Evolutionary conservation across 2,888 invertebrate genomes (phyloP).

Genomic region (Cheilosia scutellata): DNA sequence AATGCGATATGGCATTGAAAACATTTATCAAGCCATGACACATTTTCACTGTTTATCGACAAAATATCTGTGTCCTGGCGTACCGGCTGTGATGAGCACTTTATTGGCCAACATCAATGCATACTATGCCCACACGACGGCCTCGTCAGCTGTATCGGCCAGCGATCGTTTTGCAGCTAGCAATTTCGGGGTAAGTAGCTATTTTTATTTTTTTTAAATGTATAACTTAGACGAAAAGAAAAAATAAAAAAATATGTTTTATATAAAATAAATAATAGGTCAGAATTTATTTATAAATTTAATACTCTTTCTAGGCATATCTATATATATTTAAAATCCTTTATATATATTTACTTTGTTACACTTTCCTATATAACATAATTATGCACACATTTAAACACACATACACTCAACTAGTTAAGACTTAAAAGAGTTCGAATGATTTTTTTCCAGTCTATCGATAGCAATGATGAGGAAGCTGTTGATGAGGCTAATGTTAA

Average conservation of each 20-base stretch:
- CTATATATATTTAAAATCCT: not conserved
- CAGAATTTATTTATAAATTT: not conserved
- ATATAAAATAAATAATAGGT: not conserved
- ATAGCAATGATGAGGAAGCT: slow-evolving; percentile 57
- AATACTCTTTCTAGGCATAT: not conserved
- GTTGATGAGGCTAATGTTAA: slow-evolving; percentile 33
- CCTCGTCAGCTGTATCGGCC: slow-evolving; percentile 98
- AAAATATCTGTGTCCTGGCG: slow-evolving; percentile 99
- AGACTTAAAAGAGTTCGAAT: slow-evolving; percentile 15
- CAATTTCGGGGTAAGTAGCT: slow-evolving; percentile 96
- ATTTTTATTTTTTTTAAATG: not conserved
- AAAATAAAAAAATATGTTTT: not conserved
- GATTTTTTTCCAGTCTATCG: slow-evolving; percentile 65
- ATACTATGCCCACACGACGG: slow-evolving; percentile 99
- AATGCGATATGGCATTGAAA: slow-evolving; percentile 99
- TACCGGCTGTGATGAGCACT: slow-evolving; percentile 99
- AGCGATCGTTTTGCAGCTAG: slow-evolving; percentile 99
- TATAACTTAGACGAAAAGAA: slow-evolving; percentile 4
- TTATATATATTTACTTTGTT: not conserved
- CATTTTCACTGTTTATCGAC: slow-evolving; percentile 99
- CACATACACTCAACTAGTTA: not conserved
- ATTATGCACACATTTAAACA: not conserved
- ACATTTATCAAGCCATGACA: slow-evolving; percentile 93
- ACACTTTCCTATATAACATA: not conserved
- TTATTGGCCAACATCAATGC: slow-evolving; percentile 99